Conservation (phyloP, 1,140 invertebrate species). For the Pseudomyrmex pallidus region DNA sequence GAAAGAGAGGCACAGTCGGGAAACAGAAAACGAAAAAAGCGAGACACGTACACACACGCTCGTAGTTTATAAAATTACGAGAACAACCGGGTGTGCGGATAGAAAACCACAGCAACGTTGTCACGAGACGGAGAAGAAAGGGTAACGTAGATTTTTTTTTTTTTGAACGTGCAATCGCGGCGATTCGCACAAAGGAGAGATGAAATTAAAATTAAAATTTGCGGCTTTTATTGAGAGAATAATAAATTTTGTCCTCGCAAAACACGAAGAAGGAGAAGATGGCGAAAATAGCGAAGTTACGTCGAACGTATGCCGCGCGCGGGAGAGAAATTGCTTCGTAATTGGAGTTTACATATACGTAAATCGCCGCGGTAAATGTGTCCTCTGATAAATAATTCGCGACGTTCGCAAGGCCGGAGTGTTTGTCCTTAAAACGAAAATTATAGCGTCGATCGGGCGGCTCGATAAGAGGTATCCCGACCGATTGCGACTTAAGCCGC, state of each 20-base stretch:
- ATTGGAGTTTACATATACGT: conserved; percentile 30
- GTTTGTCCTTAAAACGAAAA: conserved; percentile 18
- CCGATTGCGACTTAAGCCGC: conserved; percentile 40
- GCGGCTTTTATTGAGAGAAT: conserved; percentile 6
- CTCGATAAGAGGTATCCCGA: conserved; percentile 41
- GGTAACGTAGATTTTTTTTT: conserved; percentile 33
- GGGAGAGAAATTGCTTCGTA: conserved; percentile 23
- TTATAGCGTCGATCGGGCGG: conserved; percentile 26
- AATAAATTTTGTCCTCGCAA: background rate
- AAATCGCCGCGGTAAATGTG: conserved; percentile 25
- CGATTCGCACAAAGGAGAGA: conserved; percentile 3
- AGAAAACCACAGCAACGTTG: conserved; percentile 39
- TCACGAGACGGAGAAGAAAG: background rate
- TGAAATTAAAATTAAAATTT: conserved; percentile 30
- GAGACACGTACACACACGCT: too few relatives aligned
- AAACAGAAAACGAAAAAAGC: background rate
- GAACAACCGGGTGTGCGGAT: conserved; percentile 15
- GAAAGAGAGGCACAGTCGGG: background rate
- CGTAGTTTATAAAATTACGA: conserved; percentile 47
- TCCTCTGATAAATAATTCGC: conserved; percentile 37
- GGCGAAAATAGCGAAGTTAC: background rate
- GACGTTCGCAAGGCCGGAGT: background rate
- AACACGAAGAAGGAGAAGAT: background rate
- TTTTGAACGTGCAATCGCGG: conserved; percentile 37
- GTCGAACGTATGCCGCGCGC: conserved; percentile 26